Evolutionary conservation across 2,113 vertebrate species (phyloP).

Genomic region (Ceuthmochares aereus): DNA sequence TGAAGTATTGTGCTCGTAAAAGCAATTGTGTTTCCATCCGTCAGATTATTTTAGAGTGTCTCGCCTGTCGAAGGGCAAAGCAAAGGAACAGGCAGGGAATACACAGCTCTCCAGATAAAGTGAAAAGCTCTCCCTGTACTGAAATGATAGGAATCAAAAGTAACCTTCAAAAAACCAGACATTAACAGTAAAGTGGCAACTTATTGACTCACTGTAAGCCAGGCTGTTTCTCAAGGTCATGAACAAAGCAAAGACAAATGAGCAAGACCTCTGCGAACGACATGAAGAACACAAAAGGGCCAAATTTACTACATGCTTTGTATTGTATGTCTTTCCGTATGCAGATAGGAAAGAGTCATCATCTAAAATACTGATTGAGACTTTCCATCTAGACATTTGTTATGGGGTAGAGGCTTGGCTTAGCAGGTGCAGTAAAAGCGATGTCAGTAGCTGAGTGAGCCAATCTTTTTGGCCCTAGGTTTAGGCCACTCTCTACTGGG

Average conservation of each 20-base stretch:
- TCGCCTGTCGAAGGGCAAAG: constrained; percentile 17
- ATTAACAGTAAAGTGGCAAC: not conserved
- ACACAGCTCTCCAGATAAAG: not conserved
- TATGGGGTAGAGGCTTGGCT: not conserved
- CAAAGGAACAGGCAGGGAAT: not conserved
- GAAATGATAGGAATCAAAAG: not conserved
- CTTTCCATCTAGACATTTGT: not conserved
- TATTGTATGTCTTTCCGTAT: not conserved
- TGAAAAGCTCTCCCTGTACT: not conserved
- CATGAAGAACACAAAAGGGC: not conserved
- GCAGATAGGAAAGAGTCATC: not conserved
- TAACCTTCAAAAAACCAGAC: not conserved
- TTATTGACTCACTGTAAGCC: not conserved
- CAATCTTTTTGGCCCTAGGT: not conserved
- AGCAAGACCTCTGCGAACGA: not conserved
- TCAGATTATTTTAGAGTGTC: constrained; percentile 58
- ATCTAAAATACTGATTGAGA: not conserved
- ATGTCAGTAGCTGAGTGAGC: not conserved
- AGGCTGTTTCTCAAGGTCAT: not conserved
- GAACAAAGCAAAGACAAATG: not conserved
- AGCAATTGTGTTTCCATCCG: constrained; percentile 58
- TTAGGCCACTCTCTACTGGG: not conserved
- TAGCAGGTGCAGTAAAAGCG: not conserved
- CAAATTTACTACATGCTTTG: not conserved
- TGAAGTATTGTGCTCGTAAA: constrained; percentile 71